Evolutionary conservation across 2,797 vertebrate species (phyloP), one percentile per base, ranked within the genome.

Genomic region (Geotrypetes seraphini): DNA sequence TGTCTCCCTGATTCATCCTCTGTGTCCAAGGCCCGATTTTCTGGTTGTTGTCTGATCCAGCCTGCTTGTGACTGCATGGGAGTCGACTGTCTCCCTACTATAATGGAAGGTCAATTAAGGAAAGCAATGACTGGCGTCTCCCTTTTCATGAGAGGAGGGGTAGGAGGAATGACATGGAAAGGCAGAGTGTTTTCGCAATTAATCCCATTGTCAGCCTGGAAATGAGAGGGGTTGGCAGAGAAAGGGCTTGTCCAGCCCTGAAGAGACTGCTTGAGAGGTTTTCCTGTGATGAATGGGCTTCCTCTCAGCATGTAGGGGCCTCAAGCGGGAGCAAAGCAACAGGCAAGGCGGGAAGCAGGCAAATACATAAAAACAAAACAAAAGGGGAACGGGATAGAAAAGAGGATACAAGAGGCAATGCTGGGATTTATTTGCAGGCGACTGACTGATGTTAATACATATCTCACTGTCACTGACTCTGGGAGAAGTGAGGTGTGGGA

Each of bases 201-300:
- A 30, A 38, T 49, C 33, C 25, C 27, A 38, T 42, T 48, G 39
- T 48, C 10, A 28, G 30, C 10, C 39, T 38, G 39, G 12, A 28
- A 33, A 41, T 19, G 37, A 31, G 27, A 25, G 28, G 23, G 37
- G 17, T 21, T 22, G 31, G 24, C 19, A 29, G 31, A 28, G 31
- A 35, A 28, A 7, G 17, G 23, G 14, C 7, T 8, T 10, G 19
- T 17, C 12, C 9, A 16, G 22, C 12, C 22, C 14, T n/a, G 16
- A 21, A 25, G 37, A 18, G 17, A 17, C n/a, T 13, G 13, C 12
- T 17, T 11, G 26, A 4, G 30, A 27, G 14, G 12, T n/a, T 22
- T 7, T 17, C 21, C 3, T 26, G 8, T 16, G 28, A 44, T 37
- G 28, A 49, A 38, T 38, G 29, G 29, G 20, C 22, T 12, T 25